Base-by-base conservation (phyloP, 1,140 invertebrate genomes). In the Drosophila tristis region DNA sequence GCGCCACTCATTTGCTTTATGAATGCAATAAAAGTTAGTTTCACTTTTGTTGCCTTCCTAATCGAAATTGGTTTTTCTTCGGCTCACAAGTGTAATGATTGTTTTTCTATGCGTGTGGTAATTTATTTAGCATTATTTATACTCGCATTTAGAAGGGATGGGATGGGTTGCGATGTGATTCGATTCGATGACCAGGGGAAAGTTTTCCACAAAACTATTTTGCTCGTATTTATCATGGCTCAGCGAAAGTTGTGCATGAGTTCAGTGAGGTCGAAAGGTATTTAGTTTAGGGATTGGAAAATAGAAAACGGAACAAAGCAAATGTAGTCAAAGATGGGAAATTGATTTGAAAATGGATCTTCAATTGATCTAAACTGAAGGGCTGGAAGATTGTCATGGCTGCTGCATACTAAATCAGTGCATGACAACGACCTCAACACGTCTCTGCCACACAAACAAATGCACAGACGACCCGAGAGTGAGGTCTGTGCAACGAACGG, bases 71-170 rank as follows among this genome's bases (percentile, higher is more conserved):
- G 60, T 48, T 39, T 48, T 39, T 59, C 15, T 48, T 62, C 47
- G 39, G 25, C 60, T 75, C 48, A 50, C 63, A 82, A 70, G 65
- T 89, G 84, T 84, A 84, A 89, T 84, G 82, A 87, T 89, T 87
- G 82, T 87, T 87, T 89, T 79, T 70, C 70, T 47, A 89, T 82
- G 64, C 59, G 73, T 25, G 64, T 44, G 45, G 74, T 68, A 89
- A 89, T 86, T 87, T 87, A 82, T 86, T 86, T 78, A 82, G 62
- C 60, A 82, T 87, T 86, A 87, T 82, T 78, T 62, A 63, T 67
- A 87, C 64, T 54, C 74, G 11, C 5, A 9, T 31, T 7, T 8
- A 29, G 29, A 29, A 31, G 11, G 4, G 11, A 13, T 43, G 15
- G 29, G 25, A 9, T 16, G 8, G 8, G 55, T 11, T 48, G 15